Evolutionary conservation across 2,113 vertebrate species (phyloP).

Genomic region (Catagonus wagneri): DNA sequence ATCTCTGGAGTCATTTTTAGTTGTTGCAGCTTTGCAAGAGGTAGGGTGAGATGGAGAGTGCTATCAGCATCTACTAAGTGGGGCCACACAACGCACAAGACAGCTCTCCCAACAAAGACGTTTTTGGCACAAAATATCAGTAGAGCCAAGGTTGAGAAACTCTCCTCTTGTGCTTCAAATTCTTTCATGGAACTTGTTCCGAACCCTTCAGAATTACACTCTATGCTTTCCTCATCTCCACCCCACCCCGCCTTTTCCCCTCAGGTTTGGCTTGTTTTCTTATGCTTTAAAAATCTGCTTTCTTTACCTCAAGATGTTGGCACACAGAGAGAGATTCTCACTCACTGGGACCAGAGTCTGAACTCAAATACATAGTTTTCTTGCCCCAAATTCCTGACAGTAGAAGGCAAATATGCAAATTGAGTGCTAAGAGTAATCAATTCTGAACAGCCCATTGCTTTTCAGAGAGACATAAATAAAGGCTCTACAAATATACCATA

Average conservation of each 20-base stretch:
- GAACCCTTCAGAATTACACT: neutral
- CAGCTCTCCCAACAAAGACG: neutral
- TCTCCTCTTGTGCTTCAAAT: neutral
- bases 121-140: neutral
- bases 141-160: neutral
- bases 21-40: neutral
- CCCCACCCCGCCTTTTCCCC: accelerated
- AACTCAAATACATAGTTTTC: neutral
- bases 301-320: neutral
- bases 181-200: neutral
- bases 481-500: neutral
- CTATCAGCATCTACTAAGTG: neutral
- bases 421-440: neutral
- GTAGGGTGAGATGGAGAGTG: neutral
- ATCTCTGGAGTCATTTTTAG: neutral
- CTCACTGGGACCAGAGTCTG: neutral
- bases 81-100: neutral
- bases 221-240: neutral
- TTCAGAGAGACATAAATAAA: neutral
- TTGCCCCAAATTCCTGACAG: neutral
- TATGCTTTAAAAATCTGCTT: neutral
- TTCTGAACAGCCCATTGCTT: neutral
- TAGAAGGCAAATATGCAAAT: neutral
- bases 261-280: neutral
- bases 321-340: neutral